Base-by-base conservation (phyloP, 2,113 vertebrate genomes). In the Penelope pileata region DNA sequence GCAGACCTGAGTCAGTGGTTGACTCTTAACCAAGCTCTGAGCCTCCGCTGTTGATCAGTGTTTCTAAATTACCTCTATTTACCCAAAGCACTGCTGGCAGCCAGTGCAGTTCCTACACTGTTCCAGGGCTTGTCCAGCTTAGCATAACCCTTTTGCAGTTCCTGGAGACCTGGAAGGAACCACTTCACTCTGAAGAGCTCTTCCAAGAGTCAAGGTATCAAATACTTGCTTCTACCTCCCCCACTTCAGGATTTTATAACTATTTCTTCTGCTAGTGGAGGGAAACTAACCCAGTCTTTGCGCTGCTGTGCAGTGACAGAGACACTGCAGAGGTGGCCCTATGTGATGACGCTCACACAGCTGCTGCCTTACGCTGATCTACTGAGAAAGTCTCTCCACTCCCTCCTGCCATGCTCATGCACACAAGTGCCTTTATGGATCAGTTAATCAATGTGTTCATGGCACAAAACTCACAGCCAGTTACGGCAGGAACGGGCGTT, bases 231-330 rank as follows among this genome's bases (percentile, higher is more conserved):
- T 69, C 67, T 36, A 29, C 47, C 47, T 50, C 34, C n/a, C 24
- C n/a, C 67, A 29, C 7, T 67, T 32, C 30, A 29, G n/a, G 67
- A 36, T 21, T 36, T 34, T 36, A 50, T n/a, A 10, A 69, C n/a
- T 15, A 19, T 50, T 69, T 50, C 12, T 36, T 50, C 8, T 36
- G 18, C 34, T 34, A 69, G 9, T 17, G 17, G 67, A 50, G 17
- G 67, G 22, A n/a, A 68, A 47, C 27, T 50, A 36, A 48, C 48
- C 34, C 47, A 19, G 54, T 9, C 26, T 30, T 16, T 32, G 54
- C 75, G 26, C n/a, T 26, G 34, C n/a, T 36, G 19, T 0, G 7
- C 3, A 12, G 69, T 10, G 21, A 26, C 0, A 22, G 43, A 72
- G 40, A 8, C 8, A 26, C 27, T 34, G 7, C 45, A n/a, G 67